Percentiles rank a stretch among this genome's conserved stretches.
Conservation (phyloP, 1,140 invertebrate genomes). For the Rhynchophorus ferrugineus region DNA sequence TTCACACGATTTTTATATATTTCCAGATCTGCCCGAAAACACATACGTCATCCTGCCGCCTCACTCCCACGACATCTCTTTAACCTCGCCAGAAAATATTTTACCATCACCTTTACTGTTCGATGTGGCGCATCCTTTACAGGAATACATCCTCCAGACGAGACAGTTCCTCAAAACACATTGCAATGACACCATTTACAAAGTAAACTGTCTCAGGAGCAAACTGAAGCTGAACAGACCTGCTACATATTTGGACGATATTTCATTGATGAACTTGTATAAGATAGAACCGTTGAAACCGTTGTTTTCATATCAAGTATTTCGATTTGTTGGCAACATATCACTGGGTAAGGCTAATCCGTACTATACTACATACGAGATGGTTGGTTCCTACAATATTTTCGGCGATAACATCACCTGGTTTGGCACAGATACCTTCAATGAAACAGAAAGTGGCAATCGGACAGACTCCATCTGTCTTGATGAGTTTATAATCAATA, state of each 20-base stretch:
- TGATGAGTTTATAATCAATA: slow-evolving; percentile 2
- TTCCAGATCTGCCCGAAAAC: slow-evolving; percentile 31
- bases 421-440: not conserved
- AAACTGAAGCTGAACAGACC: slow-evolving; percentile 12
- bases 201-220: slow-evolving; percentile 28
- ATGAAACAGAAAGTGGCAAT: not conserved
- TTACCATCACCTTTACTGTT: slow-evolving; percentile 30
- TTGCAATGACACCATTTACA: slow-evolving; percentile 32
- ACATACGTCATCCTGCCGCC: slow-evolving; percentile 29
- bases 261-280: too few relatives aligned
- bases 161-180: slow-evolving; percentile 19
- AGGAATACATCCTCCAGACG: slow-evolving; percentile 24
- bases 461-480: slow-evolving; percentile 3
- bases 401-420: slow-evolving; percentile 28
- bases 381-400: slow-evolving; percentile 30
- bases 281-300: slow-evolving; percentile 30
- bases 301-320: slow-evolving; percentile 34
- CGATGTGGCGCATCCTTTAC: slow-evolving; percentile 28
- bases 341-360: too few relatives aligned
- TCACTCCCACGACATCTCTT: slow-evolving; percentile 2
- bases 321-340: slow-evolving; percentile 23
- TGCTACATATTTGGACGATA: slow-evolving; percentile 7
- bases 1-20: slow-evolving; percentile 7
- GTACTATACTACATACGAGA: slow-evolving; percentile 19
- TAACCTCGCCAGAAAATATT: slow-evolving; percentile 21